phyloP scores from a whole-genome alignment of 92 coral and sea anemone genomes.

The Parazoanthus darwini region DNA sequence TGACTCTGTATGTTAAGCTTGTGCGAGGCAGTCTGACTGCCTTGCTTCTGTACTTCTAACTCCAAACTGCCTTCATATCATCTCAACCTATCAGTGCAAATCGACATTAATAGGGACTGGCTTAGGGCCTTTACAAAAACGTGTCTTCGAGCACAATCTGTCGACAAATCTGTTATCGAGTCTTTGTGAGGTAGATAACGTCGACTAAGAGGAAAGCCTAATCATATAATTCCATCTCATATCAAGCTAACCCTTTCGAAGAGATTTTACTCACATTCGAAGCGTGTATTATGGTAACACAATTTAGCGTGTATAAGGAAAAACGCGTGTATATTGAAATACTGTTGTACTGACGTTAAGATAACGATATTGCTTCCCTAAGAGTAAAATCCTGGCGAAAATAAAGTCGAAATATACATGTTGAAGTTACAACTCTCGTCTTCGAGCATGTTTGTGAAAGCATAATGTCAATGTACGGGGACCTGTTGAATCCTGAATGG shows the following conservation, averaged over 20 bases:
- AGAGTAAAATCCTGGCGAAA: slow-evolving; percentile 19
- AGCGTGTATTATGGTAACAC: slow-evolving; percentile 3
- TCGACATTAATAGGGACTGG: background rate
- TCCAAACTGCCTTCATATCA: slow-evolving; percentile 3
- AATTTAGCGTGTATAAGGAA: slow-evolving; percentile 4
- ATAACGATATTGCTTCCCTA: slow-evolving; percentile 30
- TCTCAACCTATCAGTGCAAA: background rate
- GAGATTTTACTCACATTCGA: slow-evolving; percentile 21
- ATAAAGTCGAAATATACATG: slow-evolving; percentile 36
- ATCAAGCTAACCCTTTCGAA: slow-evolving; percentile 31
- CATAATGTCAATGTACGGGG: slow-evolving; percentile 18
- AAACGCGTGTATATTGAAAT: slow-evolving; percentile 20
- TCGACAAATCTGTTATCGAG: slow-evolving; percentile 49
- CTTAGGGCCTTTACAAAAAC: slow-evolving; percentile 23
- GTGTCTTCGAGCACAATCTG: slow-evolving; percentile 32
- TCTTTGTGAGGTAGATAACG: slow-evolving; percentile 34
- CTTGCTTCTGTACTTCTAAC: background rate
- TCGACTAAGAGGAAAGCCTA: slow-evolving; percentile 14
- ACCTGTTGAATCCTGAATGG: slow-evolving; percentile 46
- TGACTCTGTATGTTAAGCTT: slow-evolving; percentile 9
- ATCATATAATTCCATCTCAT: slow-evolving; percentile 29
- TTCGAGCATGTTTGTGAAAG: slow-evolving; percentile 23
- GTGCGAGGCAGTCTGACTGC: slow-evolving; percentile 23
- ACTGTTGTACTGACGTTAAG: slow-evolving; percentile 21
- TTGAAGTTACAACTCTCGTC: slow-evolving; percentile 17